Conservation (phyloP, 2,113 vertebrate species). For the Myocastor coypus region DNA sequence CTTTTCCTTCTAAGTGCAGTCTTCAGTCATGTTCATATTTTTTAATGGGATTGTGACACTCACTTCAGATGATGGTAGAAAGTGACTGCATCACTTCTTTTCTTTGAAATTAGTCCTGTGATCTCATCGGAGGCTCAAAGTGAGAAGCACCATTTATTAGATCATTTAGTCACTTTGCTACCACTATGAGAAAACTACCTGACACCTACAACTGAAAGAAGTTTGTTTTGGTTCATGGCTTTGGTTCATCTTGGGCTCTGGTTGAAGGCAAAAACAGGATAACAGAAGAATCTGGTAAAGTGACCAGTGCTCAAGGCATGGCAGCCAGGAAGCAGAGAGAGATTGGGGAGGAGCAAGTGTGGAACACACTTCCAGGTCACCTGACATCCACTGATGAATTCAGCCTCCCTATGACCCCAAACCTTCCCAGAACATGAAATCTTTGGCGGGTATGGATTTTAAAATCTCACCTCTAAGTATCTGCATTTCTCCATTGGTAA, state of each 20-base stretch:
- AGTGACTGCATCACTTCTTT: conserved; percentile 65
- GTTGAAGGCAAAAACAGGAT: not conserved
- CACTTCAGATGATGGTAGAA: conserved; percentile 61
- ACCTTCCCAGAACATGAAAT: not conserved
- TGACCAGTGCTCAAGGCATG: not conserved
- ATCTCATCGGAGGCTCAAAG: not conserved
- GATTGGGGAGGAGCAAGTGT: not conserved
- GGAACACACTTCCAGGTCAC: not conserved
- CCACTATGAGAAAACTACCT: not conserved
- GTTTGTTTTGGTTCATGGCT: not conserved
- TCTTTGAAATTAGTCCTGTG: conserved; percentile 61
- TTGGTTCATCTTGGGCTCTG: not conserved
- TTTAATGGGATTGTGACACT: conserved; percentile 70
- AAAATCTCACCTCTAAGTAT: not conserved
- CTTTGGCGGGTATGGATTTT: not conserved
- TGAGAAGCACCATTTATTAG: not conserved
- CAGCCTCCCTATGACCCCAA: not conserved
- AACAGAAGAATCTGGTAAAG: not conserved
- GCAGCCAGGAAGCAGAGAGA: not conserved
- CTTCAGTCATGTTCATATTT: conserved; percentile 70
- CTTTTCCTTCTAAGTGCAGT: conserved; percentile 50
- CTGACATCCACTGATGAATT: not conserved
- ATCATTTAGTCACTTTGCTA: not conserved
- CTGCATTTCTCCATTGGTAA: not conserved
- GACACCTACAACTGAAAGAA: not conserved